Percentiles rank a stretch among this genome's conserved stretches.
These are phyloP conservation scores for Papilio elwesi DNA, from an alignment of 2,888 invertebrate genomes.

Conservation along the genomic window DNA sequence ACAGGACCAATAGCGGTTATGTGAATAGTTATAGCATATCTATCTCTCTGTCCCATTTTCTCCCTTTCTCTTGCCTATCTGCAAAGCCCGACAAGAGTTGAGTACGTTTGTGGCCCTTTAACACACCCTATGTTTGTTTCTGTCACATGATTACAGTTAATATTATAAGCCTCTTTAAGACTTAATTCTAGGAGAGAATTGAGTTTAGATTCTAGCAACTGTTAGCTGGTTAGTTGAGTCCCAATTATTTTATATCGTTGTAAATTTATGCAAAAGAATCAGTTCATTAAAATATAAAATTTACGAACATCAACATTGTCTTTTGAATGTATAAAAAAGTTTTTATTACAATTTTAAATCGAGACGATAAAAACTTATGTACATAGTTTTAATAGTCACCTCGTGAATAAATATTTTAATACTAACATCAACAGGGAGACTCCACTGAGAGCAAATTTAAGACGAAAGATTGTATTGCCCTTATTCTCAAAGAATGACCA, in stretches of 20 bases:
- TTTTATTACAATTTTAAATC: slow-evolving; percentile 27
- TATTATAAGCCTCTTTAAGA: too few species aligned
- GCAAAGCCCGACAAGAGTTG: too few species aligned
- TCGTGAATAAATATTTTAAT: slow-evolving; percentile 26
- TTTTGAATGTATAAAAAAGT: slow-evolving; percentile 22
- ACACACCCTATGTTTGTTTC: too few species aligned
- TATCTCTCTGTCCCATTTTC: too few species aligned
- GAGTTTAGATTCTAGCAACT: too few species aligned
- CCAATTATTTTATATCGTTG: too few species aligned
- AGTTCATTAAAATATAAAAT: not conserved
- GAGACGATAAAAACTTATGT: slow-evolving; percentile 21
- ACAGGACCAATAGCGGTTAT: not conserved
- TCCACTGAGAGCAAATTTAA: slow-evolving; percentile 30
- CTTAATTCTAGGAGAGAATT: too few species aligned
- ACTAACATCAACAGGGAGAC: slow-evolving; percentile 16
- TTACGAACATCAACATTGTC: not conserved
- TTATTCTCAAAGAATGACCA: slow-evolving; percentile 65
- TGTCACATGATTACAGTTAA: too few species aligned
- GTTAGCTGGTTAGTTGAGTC: too few species aligned
- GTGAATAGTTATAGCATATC: not conserved
- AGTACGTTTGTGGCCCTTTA: too few species aligned
- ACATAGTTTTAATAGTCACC: slow-evolving; percentile 30
- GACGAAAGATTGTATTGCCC: slow-evolving; percentile 53
- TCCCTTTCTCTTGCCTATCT: too few species aligned
- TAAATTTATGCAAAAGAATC: not conserved